A percentile compares a stretch with the other conserved stretches of the same genome.
phyloP scores from a whole-genome alignment of 2,797 vertebrate species.

The Lacerta agilis region DNA sequence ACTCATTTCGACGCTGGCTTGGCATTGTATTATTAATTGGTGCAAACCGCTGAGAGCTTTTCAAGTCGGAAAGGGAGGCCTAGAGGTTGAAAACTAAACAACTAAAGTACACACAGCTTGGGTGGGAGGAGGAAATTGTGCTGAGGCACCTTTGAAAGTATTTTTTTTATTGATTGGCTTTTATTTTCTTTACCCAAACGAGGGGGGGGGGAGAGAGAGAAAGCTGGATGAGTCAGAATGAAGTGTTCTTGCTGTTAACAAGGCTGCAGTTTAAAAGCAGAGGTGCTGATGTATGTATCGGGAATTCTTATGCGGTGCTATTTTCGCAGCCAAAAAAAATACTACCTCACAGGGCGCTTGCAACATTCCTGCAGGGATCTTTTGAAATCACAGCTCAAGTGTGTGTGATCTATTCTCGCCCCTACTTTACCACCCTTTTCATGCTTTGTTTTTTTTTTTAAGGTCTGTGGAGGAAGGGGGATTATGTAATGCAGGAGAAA shows the following conservation, averaged over 20 bases:
- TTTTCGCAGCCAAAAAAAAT: background rate
- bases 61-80: background rate
- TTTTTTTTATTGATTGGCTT: background rate
- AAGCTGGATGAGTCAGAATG: constrained; percentile 13
- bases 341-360: background rate
- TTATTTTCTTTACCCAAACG: background rate
- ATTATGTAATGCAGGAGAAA: constrained; percentile 6
- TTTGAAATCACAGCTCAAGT: background rate
- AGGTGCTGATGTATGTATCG: background rate
- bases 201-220: fast-evolving
- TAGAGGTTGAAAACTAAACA: background rate
- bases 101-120: background rate
- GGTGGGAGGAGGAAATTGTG: background rate
- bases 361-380: constrained; percentile 5
- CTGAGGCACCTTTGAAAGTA: background rate
- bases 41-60: background rate
- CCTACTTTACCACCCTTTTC: background rate
- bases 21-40: background rate
- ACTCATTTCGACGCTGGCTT: background rate
- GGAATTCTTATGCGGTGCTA: fast-evolving
- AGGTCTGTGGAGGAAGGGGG: background rate
- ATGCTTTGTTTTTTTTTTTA: too few species aligned
- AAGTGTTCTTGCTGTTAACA: background rate
- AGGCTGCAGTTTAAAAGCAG: background rate
- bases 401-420: background rate